Base-by-base conservation (phyloP, 1,140 invertebrate species). In the Orchesella cincta region DNA sequence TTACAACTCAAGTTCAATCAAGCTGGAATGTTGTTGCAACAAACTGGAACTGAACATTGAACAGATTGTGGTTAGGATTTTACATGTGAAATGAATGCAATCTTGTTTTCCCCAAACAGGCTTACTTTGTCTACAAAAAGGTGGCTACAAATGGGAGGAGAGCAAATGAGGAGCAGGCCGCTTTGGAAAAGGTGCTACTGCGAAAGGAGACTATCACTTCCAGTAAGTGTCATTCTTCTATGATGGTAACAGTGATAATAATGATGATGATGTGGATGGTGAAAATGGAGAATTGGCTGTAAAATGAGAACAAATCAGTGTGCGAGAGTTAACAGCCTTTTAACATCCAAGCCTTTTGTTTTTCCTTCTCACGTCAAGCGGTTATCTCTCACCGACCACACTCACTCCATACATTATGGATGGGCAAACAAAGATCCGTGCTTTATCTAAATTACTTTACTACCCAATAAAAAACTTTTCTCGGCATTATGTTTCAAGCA, bases 161-260 rank as follows among this genome's bases (percentile, higher is more conserved):
- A 12, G 62, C 26, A 29, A 23, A 33, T 31, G 62, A 29, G n/a
- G 62, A 67, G 31, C 62, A 67, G 33, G 62, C 62, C 12, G 62
- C 62, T 31, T 67, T 67, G 31, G 62, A 67, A 33, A 67, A 67
- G 31, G 62, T 67, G 62, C 33, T 67, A n/a, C 33, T 67, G 31
- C 62, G 62, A n/a, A 67, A 67, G 33, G 62, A 33, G 33, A 29
- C 26, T 12, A 33, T 33, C 12, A 67, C 31, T 33, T 12, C 62
- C 2, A 67, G 62, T 67, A 67, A 67, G 62, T 67, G 31, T 67
- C 62, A 67, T 67, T 57, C 12, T 29, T 67, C 62, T 12, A 57
- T 57, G 14, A 57, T 29, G 28, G 23, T 67, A 14, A 31, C 29
- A 12, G 62, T 67, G 62, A 29, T 67, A 2, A 33, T 67, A 67